These are phyloP conservation scores for Numenius phaeopus DNA, from an alignment of 2,797 vertebrate genomes.

Conservation along the genomic window DNA sequence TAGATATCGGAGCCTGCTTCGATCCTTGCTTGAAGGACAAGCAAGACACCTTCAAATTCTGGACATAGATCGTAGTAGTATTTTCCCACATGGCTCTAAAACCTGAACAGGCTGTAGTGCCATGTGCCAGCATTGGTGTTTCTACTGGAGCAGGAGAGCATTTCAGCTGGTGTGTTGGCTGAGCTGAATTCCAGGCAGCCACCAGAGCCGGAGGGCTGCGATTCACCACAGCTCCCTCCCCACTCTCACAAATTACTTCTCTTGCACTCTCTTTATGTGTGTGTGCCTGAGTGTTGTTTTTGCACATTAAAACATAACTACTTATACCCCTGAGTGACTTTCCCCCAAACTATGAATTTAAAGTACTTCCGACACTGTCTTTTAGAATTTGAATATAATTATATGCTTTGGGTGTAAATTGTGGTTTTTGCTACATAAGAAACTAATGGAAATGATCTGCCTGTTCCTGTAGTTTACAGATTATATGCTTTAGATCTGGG, in stretches of 20 bases:
- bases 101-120: neutral
- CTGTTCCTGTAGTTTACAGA: constrained; percentile 77
- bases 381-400: constrained; percentile 82
- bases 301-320: constrained; percentile 45
- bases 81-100: neutral
- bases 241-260: neutral
- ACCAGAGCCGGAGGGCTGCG: neutral
- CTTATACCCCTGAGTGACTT: constrained; percentile 63
- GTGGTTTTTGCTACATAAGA: constrained; percentile 75
- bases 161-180: neutral
- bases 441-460: constrained; percentile 79
- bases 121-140: neutral
- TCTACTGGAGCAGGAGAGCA: neutral
- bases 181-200: neutral
- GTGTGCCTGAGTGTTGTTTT: neutral
- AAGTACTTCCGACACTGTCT: constrained; percentile 73
- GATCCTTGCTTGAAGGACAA: neutral
- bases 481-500: constrained; percentile 71
- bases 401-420: constrained; percentile 76
- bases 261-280: neutral
- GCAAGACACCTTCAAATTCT: neutral
- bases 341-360: constrained; percentile 76
- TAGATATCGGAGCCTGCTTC: neutral
- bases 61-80: neutral
- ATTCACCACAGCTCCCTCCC: neutral